Base-by-base conservation (phyloP, 1,140 invertebrate genomes). In the Neodiprion pinetum region DNA sequence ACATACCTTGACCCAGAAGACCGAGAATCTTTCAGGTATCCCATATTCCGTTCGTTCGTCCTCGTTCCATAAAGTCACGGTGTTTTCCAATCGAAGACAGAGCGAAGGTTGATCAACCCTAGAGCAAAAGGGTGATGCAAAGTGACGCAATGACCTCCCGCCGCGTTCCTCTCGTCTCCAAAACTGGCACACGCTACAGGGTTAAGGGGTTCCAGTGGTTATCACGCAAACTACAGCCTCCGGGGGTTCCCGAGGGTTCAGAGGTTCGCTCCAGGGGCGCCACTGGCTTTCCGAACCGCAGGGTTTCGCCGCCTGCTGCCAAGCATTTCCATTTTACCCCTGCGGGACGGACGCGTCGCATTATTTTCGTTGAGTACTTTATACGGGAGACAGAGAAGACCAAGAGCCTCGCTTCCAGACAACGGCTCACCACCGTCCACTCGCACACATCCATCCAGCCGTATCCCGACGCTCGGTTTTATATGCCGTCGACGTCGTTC, bases 401-500 rank as follows among this genome's bases (percentile, higher is more conserved):
- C 53, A 17, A 61, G 53, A 61, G 4, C 53, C 4, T 61, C 11
- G 53, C 28, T 61, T 5, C 28, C 28, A 40, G 28, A 17, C 53
- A 14, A 3, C 53, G 53, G 53, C n/a, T 5, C n/a, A 61, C n/a
- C n/a, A 61, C n/a, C n/a, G n/a, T 17, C 11, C 53, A 61, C n/a
- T 14, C 53, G n/a, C 53, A 12, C n/a, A 61, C n/a, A 61, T 61
- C 53, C n/a, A 9, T 17, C 11, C 53, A 12, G 4, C 53, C n/a
- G 8, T 61, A 61, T 61, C 53, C 53, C n/a, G 9, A 4, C 11
- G 9, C 53, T 17, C 53, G 53, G 53, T 61, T 61, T 61, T 61
- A 61, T 61, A 61, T 61, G 53, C 53, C 53, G 53, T 61, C 53
- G 53, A 61, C 53, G 53, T 61, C 53, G 53, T 61, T 61, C 53